phyloP scores from a whole-genome alignment of 1,140 invertebrate species.

The Holcopasites calliopsidis region DNA sequence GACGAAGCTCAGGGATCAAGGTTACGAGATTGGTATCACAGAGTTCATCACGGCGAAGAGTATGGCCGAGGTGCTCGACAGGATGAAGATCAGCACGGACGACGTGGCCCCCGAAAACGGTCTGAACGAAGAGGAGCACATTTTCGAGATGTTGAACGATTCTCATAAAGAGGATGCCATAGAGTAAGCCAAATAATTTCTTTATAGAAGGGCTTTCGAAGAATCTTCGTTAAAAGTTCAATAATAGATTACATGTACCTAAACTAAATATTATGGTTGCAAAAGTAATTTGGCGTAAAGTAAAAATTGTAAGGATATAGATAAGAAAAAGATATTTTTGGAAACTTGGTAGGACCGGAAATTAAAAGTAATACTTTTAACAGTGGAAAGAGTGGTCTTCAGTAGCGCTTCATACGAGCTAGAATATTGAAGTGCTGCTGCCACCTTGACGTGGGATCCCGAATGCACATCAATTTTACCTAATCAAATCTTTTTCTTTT shows the following conservation, averaged over 20 bases:
- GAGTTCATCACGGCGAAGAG: slow-evolving; percentile 88
- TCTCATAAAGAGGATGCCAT: slow-evolving; percentile 83
- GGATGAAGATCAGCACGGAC: slow-evolving; percentile 12
- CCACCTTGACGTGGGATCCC: background rate
- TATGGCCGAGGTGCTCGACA: slow-evolving; percentile 83
- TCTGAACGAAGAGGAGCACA: slow-evolving; percentile 73
- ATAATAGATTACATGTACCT: background rate
- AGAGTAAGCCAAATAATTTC: slow-evolving; percentile 70
- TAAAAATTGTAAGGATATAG: no score
- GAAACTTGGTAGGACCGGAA: no score
- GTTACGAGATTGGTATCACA: slow-evolving; percentile 88
- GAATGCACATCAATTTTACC: background rate
- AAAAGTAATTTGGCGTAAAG: no score
- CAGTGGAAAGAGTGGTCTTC: no score
- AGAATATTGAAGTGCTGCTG: background rate
- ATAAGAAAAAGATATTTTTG: no score
- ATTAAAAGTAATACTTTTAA: no score
- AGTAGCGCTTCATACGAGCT: no score
- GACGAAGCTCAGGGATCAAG: slow-evolving; percentile 87
- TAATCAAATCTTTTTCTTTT: slow-evolving; percentile 42
- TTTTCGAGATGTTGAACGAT: slow-evolving; percentile 81
- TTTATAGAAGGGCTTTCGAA: background rate
- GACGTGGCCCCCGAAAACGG: slow-evolving; percentile 43
- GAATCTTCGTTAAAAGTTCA: background rate
- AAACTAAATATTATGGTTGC: no score